A percentile compares a stretch with the other conserved stretches of the same genome.
These are phyloP conservation scores for Toxonevra muliebris DNA, from an alignment of 2,888 invertebrate species.

Conservation along the genomic window DNA sequence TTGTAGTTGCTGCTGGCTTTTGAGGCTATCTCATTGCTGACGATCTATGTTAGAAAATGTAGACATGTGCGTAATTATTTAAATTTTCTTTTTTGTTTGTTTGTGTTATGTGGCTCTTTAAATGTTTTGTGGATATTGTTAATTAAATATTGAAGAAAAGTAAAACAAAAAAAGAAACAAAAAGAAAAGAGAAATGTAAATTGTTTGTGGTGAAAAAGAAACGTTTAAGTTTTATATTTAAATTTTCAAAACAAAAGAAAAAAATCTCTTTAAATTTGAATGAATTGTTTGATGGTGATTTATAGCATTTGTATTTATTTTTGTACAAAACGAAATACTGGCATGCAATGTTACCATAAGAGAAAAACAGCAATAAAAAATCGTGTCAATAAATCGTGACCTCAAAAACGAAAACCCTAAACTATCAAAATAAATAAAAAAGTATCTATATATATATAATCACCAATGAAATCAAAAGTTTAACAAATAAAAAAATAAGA, in stretches of 20 bases:
- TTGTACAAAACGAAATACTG: too few species aligned
- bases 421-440: background rate
- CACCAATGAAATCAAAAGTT: conserved; percentile 9
- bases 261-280: too few species aligned
- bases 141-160: background rate
- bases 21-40: background rate
- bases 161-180: too few species aligned
- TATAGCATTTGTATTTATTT: too few species aligned
- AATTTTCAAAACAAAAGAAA: too few species aligned
- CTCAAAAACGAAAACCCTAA: background rate
- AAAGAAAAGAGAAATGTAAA: too few species aligned
- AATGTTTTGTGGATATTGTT: conserved; percentile 13
- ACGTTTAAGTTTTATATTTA: too few species aligned
- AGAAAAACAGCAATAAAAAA: background rate
- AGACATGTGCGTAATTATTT: conserved; percentile 4
- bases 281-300: too few species aligned
- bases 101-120: background rate
- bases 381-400: conserved; percentile 17
- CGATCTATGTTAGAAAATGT: background rate
- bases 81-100: background rate
- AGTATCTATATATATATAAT: background rate
- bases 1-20: background rate
- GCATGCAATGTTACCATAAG: background rate
- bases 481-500: background rate
- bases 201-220: too few species aligned